Evolutionary conservation across 2,888 invertebrate genomes (phyloP).

Genomic region (Chirona hameri): DNA sequence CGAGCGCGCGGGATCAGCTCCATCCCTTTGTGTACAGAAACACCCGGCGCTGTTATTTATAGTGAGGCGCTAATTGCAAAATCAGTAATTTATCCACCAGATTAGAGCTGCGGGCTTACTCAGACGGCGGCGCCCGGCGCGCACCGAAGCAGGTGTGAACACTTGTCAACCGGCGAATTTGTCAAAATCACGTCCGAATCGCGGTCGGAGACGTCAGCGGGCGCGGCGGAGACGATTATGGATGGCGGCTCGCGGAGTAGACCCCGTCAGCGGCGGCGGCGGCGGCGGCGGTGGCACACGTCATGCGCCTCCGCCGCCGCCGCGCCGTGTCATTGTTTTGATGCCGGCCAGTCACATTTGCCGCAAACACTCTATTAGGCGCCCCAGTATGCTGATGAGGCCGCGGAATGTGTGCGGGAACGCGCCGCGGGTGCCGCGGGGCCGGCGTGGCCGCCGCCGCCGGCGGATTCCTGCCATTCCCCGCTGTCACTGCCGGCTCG

Average conservation of each 20-base stretch:
- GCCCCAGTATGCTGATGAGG: slow-evolving; percentile 22
- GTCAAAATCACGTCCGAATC: slow-evolving; percentile 9
- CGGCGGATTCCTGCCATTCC: slow-evolving; percentile 8
- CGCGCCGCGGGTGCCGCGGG: background rate
- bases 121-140: slow-evolving; percentile 27
- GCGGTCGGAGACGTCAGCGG: background rate
- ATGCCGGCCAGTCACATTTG: background rate
- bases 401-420: background rate
- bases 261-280: background rate
- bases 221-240: background rate
- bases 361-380: slow-evolving; percentile 2
- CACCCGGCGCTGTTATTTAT: background rate
- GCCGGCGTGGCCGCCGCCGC: background rate
- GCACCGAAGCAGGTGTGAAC: slow-evolving; percentile 34
- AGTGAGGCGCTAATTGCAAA: slow-evolving; percentile 6
- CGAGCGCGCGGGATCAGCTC: too few species aligned
- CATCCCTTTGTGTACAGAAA: background rate
- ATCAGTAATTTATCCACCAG: slow-evolving; percentile 12
- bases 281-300: background rate
- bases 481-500: background rate
- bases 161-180: slow-evolving; percentile 8
- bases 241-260: background rate
- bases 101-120: slow-evolving; percentile 30
- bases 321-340: slow-evolving; percentile 5
- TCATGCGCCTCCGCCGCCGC: background rate